Conservation (phyloP, 2,888 invertebrate species). For the Oithona nana region DNA sequence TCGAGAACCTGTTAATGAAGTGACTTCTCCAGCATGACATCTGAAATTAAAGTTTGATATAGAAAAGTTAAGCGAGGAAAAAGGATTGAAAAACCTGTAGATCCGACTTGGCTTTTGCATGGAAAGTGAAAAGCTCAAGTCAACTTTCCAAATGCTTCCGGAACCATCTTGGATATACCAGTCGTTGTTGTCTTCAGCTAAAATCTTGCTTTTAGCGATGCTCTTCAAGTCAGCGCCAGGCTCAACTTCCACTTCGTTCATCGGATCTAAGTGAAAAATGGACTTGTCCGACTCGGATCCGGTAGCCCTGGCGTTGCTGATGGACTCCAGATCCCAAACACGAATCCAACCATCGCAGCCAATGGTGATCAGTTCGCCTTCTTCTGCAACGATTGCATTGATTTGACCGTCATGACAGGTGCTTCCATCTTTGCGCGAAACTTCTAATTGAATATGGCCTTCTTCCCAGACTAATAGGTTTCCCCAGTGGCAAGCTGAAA, state of each 20-base stretch:
- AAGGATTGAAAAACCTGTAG: too few species aligned
- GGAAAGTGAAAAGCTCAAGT: constrained; percentile 38
- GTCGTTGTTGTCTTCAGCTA: constrained; percentile 26
- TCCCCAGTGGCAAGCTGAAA: constrained; percentile 77
- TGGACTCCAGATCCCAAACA: constrained; percentile 76
- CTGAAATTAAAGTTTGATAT: too few species aligned
- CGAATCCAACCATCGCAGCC: constrained; percentile 55
- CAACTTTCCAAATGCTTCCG: constrained; percentile 58
- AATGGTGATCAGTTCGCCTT: constrained; percentile 37
- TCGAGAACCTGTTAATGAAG: constrained; percentile 47
- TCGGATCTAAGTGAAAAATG: constrained; percentile 60
- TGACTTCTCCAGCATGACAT: constrained; percentile 55
- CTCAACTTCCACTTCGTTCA: constrained; percentile 52
- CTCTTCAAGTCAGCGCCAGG: constrained; percentile 34
- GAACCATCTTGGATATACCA: constrained; percentile 69
- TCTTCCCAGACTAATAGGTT: constrained; percentile 80
- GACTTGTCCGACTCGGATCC: constrained; percentile 43
- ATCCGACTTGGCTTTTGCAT: constrained; percentile 33
- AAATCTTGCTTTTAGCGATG: constrained; percentile 33
- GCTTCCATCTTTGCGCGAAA: constrained; percentile 47
- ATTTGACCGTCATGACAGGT: constrained; percentile 57
- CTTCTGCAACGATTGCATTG: constrained; percentile 39
- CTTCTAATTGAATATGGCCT: constrained; percentile 64
- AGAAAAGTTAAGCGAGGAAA: too few species aligned
- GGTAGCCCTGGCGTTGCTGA: constrained; percentile 59